These are phyloP conservation scores for Acanthiza pusilla DNA, from an alignment of 2,797 vertebrate species.

Conservation along the genomic window DNA sequence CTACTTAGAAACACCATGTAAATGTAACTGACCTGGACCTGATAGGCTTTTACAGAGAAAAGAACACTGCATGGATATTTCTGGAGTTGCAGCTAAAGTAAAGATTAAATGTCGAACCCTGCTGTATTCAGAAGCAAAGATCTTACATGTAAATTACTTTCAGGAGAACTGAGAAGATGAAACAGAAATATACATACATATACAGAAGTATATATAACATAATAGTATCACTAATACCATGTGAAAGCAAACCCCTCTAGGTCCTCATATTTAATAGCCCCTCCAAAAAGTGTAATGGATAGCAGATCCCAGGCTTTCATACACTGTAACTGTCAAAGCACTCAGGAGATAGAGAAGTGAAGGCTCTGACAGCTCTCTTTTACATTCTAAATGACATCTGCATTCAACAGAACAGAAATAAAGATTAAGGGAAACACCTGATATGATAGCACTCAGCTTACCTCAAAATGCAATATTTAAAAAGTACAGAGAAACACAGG, in stretches of 20 bases:
- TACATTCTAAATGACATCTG: constrained; percentile 49
- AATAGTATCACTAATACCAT: constrained; percentile 7
- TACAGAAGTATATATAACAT: background rate
- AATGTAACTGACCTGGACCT: background rate
- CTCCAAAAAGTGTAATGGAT: constrained; percentile 64
- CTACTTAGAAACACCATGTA: background rate
- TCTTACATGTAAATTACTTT: background rate
- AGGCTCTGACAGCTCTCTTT: constrained; percentile 28
- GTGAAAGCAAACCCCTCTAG: constrained; percentile 60
- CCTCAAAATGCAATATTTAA: constrained; percentile 48
- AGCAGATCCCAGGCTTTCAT: constrained; percentile 61
- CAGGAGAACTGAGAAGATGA: background rate
- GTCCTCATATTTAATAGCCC: background rate
- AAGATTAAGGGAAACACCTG: constrained; percentile 66
- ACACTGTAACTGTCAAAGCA: constrained; percentile 59
- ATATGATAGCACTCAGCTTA: constrained; percentile 6
- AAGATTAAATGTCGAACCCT: background rate
- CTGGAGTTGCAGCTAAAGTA: background rate
- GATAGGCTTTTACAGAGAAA: background rate
- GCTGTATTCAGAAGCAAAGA: background rate
- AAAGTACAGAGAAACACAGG: constrained; percentile 50
- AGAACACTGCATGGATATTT: background rate
- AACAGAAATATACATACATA: background rate
- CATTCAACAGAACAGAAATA: constrained; percentile 64
- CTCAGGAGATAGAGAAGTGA: constrained; percentile 40